A percentile compares a stretch with the other conserved stretches of the same genome.
These are phyloP conservation scores for Simalia tracyae DNA, from an alignment of 2,797 vertebrate genomes.

Conservation along the genomic window DNA sequence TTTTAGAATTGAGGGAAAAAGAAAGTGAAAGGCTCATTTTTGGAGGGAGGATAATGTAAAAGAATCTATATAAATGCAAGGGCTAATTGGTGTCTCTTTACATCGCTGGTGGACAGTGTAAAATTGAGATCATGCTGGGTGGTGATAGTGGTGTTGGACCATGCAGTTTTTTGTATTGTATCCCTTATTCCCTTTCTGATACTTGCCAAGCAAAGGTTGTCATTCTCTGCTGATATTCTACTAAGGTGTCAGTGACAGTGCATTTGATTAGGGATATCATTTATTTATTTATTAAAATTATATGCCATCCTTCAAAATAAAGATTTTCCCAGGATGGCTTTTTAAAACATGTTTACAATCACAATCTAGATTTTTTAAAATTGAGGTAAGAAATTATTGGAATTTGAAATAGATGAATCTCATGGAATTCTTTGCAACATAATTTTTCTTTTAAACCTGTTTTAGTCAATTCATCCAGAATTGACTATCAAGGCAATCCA, in stretches of 20 bases:
- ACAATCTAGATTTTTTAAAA: background rate
- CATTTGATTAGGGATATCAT: background rate
- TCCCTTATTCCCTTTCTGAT: background rate
- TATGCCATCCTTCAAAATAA: background rate
- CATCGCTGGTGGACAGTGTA: background rate
- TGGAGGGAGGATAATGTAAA: background rate
- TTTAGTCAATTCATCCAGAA: background rate
- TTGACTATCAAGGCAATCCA: background rate
- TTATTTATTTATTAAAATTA: background rate
- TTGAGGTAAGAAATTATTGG: background rate
- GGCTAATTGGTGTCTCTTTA: background rate
- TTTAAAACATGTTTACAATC: background rate
- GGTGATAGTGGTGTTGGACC: background rate
- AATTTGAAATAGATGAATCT: background rate
- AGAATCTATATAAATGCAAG: background rate
- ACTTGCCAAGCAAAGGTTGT: background rate
- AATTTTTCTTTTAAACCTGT: background rate
- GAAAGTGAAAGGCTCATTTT: slow-evolving; percentile 3
- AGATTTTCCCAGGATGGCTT: background rate
- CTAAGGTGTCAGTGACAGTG: background rate
- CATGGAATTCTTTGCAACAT: background rate
- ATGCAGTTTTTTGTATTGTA: background rate
- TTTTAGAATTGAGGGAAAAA: slow-evolving; percentile 10
- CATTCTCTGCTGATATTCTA: background rate
- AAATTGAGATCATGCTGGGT: background rate